A percentile compares a stretch with the other conserved stretches of the same genome.
phyloP scores from a whole-genome alignment of 2,888 invertebrate species.

The Tipula confusa region DNA sequence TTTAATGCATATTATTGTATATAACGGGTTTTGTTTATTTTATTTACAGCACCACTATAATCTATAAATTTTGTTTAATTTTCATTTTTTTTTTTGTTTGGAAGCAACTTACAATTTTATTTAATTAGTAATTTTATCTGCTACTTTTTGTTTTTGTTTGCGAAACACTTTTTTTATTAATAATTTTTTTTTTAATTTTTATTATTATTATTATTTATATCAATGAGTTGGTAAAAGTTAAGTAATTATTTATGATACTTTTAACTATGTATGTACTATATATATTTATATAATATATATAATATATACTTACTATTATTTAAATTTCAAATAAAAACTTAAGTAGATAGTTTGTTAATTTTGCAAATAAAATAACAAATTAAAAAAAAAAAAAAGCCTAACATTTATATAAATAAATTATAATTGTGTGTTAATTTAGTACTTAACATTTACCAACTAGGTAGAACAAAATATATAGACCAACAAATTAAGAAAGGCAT shows the following conservation, averaged over 20 bases:
- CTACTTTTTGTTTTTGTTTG: not conserved
- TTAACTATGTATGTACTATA: not conserved
- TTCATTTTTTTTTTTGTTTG: conserved; percentile 21
- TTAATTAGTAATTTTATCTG: not conserved
- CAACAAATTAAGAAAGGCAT: conserved; percentile 16
- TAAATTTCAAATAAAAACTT: conserved; percentile 12
- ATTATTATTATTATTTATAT: conserved; percentile 13
- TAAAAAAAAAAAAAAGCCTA: not conserved
- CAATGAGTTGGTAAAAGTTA: conserved; percentile 7
- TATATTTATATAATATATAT: no score
- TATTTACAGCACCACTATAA: conserved; percentile 27
- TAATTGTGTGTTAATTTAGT: not conserved
- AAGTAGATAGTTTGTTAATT: conserved; percentile 5
- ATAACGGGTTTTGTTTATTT: not conserved
- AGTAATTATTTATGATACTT: conserved; percentile 4
- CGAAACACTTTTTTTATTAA: not conserved
- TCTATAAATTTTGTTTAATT: conserved; percentile 10
- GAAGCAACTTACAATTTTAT: conserved; percentile 30
- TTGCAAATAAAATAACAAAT: not conserved
- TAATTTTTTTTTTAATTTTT: conserved; percentile 21
- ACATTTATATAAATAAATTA: not conserved
- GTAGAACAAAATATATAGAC: not conserved
- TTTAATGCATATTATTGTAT: not conserved
- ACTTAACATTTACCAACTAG: conserved; percentile 9
- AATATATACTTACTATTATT: not conserved